phyloP scores from a whole-genome alignment of 2,888 invertebrate species.

The Pedicia rivosa region DNA sequence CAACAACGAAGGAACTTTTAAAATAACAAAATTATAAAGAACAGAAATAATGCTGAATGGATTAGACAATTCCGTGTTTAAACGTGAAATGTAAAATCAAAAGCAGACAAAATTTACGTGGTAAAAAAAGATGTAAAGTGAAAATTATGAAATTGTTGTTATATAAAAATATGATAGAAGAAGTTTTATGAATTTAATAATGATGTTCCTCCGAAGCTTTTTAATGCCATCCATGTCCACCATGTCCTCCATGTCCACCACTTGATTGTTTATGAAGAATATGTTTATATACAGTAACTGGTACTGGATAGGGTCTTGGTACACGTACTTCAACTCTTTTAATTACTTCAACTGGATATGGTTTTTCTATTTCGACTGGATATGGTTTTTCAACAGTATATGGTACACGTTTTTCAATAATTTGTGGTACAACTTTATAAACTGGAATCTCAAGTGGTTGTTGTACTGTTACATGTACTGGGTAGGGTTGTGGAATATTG shows the following conservation, averaged over 20 bases:
- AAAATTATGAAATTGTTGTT: no score
- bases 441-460: conserved; percentile 58
- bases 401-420: conserved; percentile 55
- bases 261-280: conserved; percentile 35
- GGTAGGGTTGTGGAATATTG: conserved; percentile 58
- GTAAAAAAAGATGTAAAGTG: no score
- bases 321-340: conserved; percentile 56
- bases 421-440: conserved; percentile 55
- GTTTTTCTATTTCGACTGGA: conserved; percentile 50
- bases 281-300: conserved; percentile 57
- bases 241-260: no score
- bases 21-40: no score
- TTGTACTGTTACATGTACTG: conserved; percentile 49
- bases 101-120: no score
- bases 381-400: conserved; percentile 54
- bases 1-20: no score
- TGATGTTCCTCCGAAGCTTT: not conserved
- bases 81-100: no score
- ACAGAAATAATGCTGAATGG: no score
- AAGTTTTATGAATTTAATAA: no score
- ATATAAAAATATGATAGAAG: no score
- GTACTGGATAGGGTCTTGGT: conserved; percentile 57
- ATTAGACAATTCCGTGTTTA: no score
- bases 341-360: conserved; percentile 58
- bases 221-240: conserved; percentile 15